These are phyloP conservation scores for Branchipolynoe longqiensis DNA, from an alignment of 2,888 invertebrate genomes.

Conservation along the genomic window DNA sequence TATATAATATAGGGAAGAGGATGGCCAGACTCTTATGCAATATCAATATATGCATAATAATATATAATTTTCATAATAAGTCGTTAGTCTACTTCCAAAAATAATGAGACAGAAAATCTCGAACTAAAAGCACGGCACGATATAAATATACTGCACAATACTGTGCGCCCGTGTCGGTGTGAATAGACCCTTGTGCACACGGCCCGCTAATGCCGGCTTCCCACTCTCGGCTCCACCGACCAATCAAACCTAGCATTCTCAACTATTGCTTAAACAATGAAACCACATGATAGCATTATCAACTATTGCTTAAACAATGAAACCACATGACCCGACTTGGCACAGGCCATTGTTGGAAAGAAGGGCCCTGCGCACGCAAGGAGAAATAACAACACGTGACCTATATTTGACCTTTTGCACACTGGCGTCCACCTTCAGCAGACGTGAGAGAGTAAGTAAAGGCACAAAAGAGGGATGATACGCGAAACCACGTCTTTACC, in stretches of 20 bases:
- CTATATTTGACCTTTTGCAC: no score
- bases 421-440: no score
- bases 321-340: not conserved
- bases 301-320: not conserved
- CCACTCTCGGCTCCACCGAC: no score
- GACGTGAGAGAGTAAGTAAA: conserved; percentile 5
- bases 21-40: not conserved
- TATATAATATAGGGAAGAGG: not conserved
- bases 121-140: conserved; percentile 24
- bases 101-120: conserved; percentile 30
- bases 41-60: not conserved
- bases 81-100: not conserved
- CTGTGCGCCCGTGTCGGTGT: no score
- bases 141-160: conserved; percentile 41
- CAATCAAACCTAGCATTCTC: no score
- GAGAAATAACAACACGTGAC: no score
- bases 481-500: not conserved
- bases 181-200: no score
- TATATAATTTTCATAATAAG: not conserved
- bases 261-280: not conserved
- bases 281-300: no score
- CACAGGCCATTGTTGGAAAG: not conserved
- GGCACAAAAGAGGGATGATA: not conserved
- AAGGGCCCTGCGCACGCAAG: no score
- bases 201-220: no score